Conservation (phyloP, 1,140 invertebrate species). For the Drosophila sp. region DNA sequence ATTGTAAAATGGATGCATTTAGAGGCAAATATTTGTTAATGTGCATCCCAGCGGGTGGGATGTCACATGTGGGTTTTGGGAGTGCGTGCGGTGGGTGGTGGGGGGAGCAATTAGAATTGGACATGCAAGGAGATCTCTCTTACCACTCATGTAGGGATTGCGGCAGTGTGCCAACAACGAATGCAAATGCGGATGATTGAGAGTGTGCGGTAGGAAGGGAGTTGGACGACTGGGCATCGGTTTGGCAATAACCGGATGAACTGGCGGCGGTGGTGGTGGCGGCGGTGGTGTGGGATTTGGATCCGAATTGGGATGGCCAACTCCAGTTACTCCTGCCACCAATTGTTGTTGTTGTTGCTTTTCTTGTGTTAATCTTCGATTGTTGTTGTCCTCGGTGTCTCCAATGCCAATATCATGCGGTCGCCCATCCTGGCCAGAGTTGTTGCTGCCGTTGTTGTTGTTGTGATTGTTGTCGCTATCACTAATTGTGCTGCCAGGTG, state of each 20-base stretch:
- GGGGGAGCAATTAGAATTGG: conserved; percentile 21
- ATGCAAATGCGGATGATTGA: conserved; percentile 83
- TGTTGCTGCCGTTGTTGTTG: conserved; percentile 48
- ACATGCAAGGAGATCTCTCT: conserved; percentile 44
- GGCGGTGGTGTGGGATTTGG: conserved; percentile 49
- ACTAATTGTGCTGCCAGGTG: conserved; percentile 83
- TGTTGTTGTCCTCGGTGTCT: conserved; percentile 69
- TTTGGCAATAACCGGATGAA: conserved; percentile 84
- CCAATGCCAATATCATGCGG: conserved; percentile 65
- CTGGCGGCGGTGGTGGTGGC: conserved; percentile 49
- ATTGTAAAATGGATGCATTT: conserved; percentile 58
- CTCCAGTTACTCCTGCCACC: conserved; percentile 34
- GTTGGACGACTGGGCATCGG: conserved; percentile 84
- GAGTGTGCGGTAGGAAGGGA: conserved; percentile 84
- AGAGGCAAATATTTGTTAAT: conserved; percentile 68
- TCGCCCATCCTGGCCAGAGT: conserved; percentile 57
- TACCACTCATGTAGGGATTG: conserved; percentile 85
- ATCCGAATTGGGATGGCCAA: conserved; percentile 15
- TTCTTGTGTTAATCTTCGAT: conserved; percentile 82
- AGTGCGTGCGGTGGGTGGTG: neutral
- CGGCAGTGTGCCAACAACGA: conserved; percentile 84
- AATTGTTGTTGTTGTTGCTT: conserved; percentile 57
- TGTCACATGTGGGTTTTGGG: conserved; percentile 22
- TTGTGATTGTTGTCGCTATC: conserved; percentile 83
- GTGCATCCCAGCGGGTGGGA: conserved; percentile 42